These are phyloP conservation scores for Choristoneura rosaceana DNA, from an alignment of 2,888 invertebrate genomes.

Conservation along the genomic window DNA sequence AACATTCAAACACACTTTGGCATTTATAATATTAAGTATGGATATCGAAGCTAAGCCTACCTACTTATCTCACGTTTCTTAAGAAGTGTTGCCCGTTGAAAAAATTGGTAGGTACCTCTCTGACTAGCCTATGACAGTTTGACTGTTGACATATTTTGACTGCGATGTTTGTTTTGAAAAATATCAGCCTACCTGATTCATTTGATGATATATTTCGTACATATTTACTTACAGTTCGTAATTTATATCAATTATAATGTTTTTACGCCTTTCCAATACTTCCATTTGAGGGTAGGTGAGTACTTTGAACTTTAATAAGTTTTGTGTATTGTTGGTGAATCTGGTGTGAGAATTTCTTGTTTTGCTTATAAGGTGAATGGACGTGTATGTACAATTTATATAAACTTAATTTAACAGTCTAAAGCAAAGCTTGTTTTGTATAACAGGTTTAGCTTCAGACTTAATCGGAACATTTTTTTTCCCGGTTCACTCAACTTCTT, in stretches of 20 bases:
- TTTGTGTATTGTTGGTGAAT: not conserved
- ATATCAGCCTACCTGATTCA: conserved; percentile 5
- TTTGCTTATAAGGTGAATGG: not conserved
- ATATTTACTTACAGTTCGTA: not conserved
- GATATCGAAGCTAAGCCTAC: too few relatives aligned
- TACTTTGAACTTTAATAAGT: not conserved
- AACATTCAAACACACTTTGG: too few relatives aligned
- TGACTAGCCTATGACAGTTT: not conserved
- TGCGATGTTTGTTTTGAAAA: not conserved
- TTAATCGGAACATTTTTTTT: too few relatives aligned
- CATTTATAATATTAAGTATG: too few relatives aligned
- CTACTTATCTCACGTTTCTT: not conserved
- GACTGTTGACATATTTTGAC: conserved; percentile 3
- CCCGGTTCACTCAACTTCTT: too few relatives aligned
- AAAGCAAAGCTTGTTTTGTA: too few relatives aligned
- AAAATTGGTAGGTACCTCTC: not conserved
- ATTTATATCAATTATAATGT: not conserved
- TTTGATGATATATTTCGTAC: not conserved
- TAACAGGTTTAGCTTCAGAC: too few relatives aligned
- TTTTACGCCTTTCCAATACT: not conserved
- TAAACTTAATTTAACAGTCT: too few relatives aligned
- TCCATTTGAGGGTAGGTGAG: conserved; percentile 27
- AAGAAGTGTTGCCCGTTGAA: not conserved
- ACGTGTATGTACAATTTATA: too few relatives aligned
- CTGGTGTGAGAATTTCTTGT: not conserved